Percentiles rank a stretch among this genome's conserved stretches.
Evolutionary conservation across 23 tunicate species (phyloP).

Genomic region (Ciona savignyi): DNA sequence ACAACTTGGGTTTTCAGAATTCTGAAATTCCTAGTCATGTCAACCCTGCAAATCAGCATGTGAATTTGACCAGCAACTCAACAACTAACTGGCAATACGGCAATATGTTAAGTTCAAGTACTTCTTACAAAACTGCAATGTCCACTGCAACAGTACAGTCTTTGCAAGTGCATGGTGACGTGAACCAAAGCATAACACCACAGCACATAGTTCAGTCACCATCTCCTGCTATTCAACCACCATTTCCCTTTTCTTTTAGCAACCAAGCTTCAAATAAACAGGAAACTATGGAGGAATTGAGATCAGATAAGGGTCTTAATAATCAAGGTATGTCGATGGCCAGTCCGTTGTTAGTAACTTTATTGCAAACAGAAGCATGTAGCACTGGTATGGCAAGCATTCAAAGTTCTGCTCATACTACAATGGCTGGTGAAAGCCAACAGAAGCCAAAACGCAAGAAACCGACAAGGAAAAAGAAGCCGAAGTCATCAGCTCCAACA

Average conservation of each 20-base stretch:
- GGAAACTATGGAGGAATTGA: not conserved
- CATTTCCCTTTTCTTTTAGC: conserved; percentile 42
- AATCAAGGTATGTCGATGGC: conserved; percentile 70
- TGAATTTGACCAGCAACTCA: not conserved
- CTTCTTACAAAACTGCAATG: not conserved
- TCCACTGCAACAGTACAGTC: no score
- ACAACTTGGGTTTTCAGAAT: not conserved
- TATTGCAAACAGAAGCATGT: conserved; percentile 53
- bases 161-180: no score
- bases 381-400: conserved; percentile 20
- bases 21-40: not conserved
- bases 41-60: not conserved
- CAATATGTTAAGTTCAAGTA: not conserved
- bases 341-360: conserved; percentile 72
- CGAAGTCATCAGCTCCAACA: conserved; percentile 20
- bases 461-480: conserved; percentile 56
- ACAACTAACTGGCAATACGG: not conserved
- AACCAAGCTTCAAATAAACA: not conserved
- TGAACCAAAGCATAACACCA: not conserved
- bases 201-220: not conserved
- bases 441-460: conserved; percentile 75
- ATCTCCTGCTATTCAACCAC: conserved; percentile 7
- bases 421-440: conserved; percentile 1
- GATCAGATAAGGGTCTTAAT: conserved; percentile 7
- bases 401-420: conserved; percentile 1